A percentile compares a stretch with the other conserved stretches of the same genome.
Evolutionary conservation across 2,113 vertebrate species (phyloP).

Genomic region (Hymenochirus boettgeri): DNA sequence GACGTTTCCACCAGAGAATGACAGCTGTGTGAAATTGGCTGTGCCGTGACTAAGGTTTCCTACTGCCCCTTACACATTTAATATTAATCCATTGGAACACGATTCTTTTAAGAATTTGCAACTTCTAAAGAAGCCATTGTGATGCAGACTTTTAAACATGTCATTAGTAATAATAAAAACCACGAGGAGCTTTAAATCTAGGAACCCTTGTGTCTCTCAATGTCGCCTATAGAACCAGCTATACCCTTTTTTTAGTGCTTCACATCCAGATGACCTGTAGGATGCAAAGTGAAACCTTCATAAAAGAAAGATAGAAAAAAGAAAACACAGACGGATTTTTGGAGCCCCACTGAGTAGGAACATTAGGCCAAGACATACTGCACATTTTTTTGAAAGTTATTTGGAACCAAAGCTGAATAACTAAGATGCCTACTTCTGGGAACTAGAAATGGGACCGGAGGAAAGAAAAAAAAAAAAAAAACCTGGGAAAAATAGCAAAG

Average conservation of each 20-base stretch:
- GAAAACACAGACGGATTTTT: constrained; percentile 63
- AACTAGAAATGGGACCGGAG: constrained; percentile 56
- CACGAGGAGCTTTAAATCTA: no score
- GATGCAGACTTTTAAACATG: no score
- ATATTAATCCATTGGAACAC: no score
- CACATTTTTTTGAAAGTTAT: constrained; percentile 61
- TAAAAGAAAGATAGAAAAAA: constrained; percentile 62
- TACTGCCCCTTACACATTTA: no score
- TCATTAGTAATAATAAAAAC: no score
- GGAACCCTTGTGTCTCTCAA: background rate
- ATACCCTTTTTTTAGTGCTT: background rate
- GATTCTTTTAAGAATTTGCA: no score
- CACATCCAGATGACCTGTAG: constrained; percentile 24
- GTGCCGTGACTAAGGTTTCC: no score
- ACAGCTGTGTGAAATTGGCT: no score
- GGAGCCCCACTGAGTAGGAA: constrained; percentile 48
- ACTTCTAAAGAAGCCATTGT: no score
- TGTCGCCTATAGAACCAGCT: background rate
- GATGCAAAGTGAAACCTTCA: constrained; percentile 59
- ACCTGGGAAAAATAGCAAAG: constrained; percentile 45
- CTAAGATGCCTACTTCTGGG: constrained; percentile 71
- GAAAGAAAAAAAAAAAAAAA: no score
- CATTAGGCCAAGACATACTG: constrained; percentile 53
- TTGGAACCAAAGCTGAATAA: constrained; percentile 65
- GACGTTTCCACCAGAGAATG: no score